Evolutionary conservation across 1,140 invertebrate species (phyloP), one percentile per base, ranked within the genome.

Genomic region (Teleogryllus occipitalis): DNA sequence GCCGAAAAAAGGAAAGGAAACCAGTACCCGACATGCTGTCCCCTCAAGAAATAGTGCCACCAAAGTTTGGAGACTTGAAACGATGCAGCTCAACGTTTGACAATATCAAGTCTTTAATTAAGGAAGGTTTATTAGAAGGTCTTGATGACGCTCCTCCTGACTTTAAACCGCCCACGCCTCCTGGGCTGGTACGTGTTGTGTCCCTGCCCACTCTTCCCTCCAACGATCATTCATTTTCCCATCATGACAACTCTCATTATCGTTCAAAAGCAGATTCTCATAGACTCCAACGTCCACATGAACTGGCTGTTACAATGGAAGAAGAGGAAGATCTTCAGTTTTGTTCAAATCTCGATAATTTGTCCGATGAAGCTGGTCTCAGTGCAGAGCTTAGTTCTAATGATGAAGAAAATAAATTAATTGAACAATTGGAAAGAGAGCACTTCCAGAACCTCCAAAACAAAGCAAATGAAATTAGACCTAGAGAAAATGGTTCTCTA

Each of bases 61-160:
- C 87, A 77, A 87, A 88, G 80, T 85, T 90, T 77, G 87, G 88
- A 5, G 90, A 91, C 82, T 88, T 89, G 78, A 92, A 92, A 84
- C 90, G 92, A 81, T 92, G 92, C 85, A 93, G 91, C 82, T 92
- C 91, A 74, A 94, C 93, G 5, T 94, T 94, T 85, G 92, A 93
- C 86, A 93, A 93, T 82, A 93, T 94, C 81, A 92, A 92, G 83
- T 92, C 92, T 65, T 84, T 94, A 75, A 88, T 93, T 75, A 91
- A 91, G 83, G 91, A 92, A 85, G 91, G 92, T 76, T 87, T 90
- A 82, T 83, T 87, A n/a, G 89, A 90, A 80, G 88, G 80, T 6
- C 79, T 89, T 48, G 86, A 87, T 82, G 88, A 90, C 77, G 86
- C 87, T 0, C 89, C 89, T 8, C 86, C 87, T 5, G 87, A 88